Conservation (phyloP, 2,888 invertebrate genomes). For the Cybosia mesomella region DNA sequence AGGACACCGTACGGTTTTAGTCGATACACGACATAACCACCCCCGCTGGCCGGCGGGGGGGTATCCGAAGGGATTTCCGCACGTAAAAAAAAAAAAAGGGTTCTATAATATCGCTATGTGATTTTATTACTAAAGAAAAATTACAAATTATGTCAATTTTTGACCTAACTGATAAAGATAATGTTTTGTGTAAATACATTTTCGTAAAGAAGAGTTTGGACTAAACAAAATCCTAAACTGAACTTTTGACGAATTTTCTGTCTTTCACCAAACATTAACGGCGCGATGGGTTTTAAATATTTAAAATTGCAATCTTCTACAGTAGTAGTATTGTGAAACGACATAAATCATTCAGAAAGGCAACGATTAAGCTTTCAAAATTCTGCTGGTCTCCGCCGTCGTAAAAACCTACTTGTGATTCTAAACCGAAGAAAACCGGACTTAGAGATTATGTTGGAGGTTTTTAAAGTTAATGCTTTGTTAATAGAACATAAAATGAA, state of each 20-base stretch:
- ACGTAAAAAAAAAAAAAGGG: no score
- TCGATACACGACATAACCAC: no score
- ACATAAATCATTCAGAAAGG: slow-evolving; percentile 37
- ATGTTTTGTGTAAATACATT: background rate
- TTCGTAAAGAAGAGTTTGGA: background rate
- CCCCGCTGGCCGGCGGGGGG: no score
- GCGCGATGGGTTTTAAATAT: slow-evolving; percentile 23
- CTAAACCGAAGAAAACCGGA: background rate
- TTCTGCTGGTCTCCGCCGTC: slow-evolving; percentile 16
- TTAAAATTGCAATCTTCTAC: slow-evolving; percentile 29
- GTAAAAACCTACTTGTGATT: background rate
- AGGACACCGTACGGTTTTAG: no score
- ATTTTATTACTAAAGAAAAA: no score
- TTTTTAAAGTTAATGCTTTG: background rate
- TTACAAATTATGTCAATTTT: no score
- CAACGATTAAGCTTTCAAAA: slow-evolving; percentile 39
- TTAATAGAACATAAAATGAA: background rate
- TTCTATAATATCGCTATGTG: no score
- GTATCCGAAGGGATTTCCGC: no score
- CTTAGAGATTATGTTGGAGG: background rate
- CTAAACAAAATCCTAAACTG: background rate
- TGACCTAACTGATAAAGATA: background rate
- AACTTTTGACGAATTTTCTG: background rate
- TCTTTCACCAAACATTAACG: background rate
- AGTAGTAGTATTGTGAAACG: slow-evolving; percentile 15